phyloP scores from a whole-genome alignment of 2,797 vertebrate species.

The Pyrocephalus nanus region DNA sequence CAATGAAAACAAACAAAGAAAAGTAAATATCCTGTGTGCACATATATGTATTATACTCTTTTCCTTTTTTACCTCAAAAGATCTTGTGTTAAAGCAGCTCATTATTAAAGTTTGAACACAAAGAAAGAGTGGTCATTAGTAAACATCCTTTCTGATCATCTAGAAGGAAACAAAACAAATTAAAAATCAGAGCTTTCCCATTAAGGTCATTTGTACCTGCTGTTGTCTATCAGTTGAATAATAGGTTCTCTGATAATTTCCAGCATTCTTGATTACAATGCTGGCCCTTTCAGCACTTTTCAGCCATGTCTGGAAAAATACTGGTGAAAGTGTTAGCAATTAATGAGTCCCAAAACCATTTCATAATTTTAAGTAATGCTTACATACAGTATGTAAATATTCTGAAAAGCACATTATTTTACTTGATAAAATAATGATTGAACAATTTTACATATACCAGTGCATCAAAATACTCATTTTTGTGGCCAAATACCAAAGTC shows the following conservation, averaged over 20 bases:
- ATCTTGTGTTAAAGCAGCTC: conserved; percentile 45
- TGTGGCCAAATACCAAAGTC: conserved; percentile 40
- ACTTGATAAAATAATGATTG: conserved; percentile 12
- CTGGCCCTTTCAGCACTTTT: conserved; percentile 67
- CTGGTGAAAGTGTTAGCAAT: conserved; percentile 66
- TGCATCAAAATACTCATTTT: conserved; percentile 45
- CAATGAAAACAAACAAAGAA: conserved; percentile 4
- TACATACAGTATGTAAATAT: conserved; percentile 16
- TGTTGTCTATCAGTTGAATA: conserved; percentile 62
- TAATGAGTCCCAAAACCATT: conserved; percentile 77
- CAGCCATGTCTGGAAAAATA: conserved; percentile 68
- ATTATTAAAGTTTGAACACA: conserved; percentile 3
- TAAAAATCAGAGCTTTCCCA: conserved; percentile 67
- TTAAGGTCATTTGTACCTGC: conserved; percentile 72
- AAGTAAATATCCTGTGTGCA: conserved; percentile 32
- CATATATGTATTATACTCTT: conserved; percentile 37
- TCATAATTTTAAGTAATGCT: conserved; percentile 35
- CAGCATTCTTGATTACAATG: conserved; percentile 36
- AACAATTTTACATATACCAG: neutral
- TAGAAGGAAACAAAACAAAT: neutral
- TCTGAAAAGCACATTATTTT: conserved; percentile 32
- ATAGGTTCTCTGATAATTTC: conserved; percentile 41
- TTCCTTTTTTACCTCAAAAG: conserved; percentile 1
- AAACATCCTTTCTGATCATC: conserved; percentile 79
- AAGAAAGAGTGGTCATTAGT: conserved; percentile 53